A percentile compares a stretch with the other conserved stretches of the same genome.
phyloP scores from a whole-genome alignment of 2,797 vertebrate species.

The Erpetoichthys calabaricus region DNA sequence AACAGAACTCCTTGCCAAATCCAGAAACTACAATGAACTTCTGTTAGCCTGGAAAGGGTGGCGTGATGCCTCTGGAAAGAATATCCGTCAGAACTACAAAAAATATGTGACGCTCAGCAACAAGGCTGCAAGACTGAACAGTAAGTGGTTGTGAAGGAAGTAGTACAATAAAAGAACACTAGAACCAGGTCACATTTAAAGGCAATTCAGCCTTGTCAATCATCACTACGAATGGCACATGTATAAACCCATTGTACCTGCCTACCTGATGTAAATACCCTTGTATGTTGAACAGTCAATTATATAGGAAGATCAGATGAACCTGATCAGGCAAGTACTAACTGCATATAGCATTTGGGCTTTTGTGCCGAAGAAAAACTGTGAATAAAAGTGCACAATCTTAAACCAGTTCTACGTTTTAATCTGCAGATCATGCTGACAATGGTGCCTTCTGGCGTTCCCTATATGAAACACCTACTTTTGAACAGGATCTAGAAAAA shows the following conservation, averaged over 20 bases:
- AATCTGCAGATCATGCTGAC: constrained; percentile 58
- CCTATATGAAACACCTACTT: constrained; percentile 69
- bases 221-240: no score
- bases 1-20: constrained; percentile 72
- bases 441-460: constrained; percentile 84
- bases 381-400: no score
- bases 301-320: no score
- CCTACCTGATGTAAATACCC: no score
- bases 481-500: constrained; percentile 76
- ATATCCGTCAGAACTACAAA: constrained; percentile 56
- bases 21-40: constrained; percentile 70
- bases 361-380: no score
- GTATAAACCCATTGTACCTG: no score
- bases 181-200: not conserved
- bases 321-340: no score
- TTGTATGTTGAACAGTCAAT: no score
- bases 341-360: no score
- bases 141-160: constrained; percentile 36
- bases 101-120: constrained; percentile 82
- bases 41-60: constrained; percentile 84
- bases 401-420: no score
- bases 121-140: constrained; percentile 73
- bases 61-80: constrained; percentile 70
- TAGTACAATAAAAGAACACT: not conserved
- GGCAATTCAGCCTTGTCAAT: not conserved